These are phyloP conservation scores for Heterotilapia buettikoferi DNA, from an alignment of 2,113 vertebrate genomes.

Conservation along the genomic window DNA sequence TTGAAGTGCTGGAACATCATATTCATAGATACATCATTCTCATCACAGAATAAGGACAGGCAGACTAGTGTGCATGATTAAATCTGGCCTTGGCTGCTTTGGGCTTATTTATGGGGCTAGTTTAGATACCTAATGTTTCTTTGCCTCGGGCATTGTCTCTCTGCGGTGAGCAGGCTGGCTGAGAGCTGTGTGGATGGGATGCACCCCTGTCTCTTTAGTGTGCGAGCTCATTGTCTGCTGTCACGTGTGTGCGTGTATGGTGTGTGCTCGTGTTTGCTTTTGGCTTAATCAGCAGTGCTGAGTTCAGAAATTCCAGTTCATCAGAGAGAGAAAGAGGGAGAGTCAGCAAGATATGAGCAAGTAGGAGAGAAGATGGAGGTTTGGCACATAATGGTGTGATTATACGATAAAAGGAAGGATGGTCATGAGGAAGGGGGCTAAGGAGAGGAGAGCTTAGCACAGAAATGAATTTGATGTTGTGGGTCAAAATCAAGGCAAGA, in stretches of 20 bases:
- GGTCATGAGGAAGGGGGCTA: not conserved
- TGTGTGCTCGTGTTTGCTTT: constrained; percentile 63
- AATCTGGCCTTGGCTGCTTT: not conserved
- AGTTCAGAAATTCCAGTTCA: constrained; percentile 71
- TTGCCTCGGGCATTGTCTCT: constrained; percentile 8
- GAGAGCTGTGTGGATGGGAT: constrained; percentile 6
- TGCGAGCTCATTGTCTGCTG: constrained; percentile 51
- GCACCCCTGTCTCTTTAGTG: constrained; percentile 44
- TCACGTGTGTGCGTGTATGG: constrained; percentile 47
- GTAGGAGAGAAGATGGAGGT: constrained; percentile 40
- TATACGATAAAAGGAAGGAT: not conserved
- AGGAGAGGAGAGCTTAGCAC: not conserved
- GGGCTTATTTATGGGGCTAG: not conserved
- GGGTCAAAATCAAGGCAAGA: not conserved
- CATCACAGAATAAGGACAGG: not conserved
- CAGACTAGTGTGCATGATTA: not conserved
- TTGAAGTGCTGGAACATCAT: not conserved
- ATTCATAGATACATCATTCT: not conserved
- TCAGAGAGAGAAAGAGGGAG: constrained; percentile 38
- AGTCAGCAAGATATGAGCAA: constrained; percentile 50
- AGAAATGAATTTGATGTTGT: not conserved
- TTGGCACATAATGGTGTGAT: not conserved
- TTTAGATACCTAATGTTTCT: constrained; percentile 1
- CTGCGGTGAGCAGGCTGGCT: not conserved
- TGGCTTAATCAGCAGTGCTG: constrained; percentile 74